A percentile compares a stretch with the other conserved stretches of the same genome.
Conservation (phyloP, 2,888 invertebrate genomes). For the Hipparchia sbordonii region DNA sequence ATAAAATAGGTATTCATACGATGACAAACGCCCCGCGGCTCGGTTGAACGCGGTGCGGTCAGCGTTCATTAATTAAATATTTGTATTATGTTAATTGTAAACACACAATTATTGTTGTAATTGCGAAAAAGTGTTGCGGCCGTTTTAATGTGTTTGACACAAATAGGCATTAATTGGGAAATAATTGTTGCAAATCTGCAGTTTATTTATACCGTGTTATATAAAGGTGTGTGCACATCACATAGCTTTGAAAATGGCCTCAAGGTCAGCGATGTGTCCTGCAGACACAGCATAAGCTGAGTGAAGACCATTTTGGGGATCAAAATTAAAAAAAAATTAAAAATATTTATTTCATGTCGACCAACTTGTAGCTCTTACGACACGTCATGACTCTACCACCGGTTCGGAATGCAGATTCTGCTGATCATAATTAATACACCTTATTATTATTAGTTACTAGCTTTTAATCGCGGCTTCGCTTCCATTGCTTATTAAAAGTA, state of each 20-base stretch:
- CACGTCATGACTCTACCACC: too few species aligned
- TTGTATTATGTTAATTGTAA: slow-evolving; percentile 36
- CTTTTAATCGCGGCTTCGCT: too few species aligned
- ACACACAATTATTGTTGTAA: slow-evolving; percentile 27
- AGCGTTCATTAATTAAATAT: slow-evolving; percentile 34
- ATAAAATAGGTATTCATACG: slow-evolving; percentile 16
- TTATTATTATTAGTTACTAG: too few species aligned
- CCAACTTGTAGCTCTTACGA: too few species aligned
- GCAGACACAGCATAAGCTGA: too few species aligned
- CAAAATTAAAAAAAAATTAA: too few species aligned
- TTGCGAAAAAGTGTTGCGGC: slow-evolving; percentile 21
- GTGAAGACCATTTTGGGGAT: too few species aligned
- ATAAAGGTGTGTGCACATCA: not conserved
- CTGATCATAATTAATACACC: too few species aligned
- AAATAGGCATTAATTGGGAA: slow-evolving; percentile 19
- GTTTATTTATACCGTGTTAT: not conserved
- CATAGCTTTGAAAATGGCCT: not conserved
- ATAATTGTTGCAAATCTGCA: slow-evolving; percentile 7
- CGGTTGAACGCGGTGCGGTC: slow-evolving; percentile 24
- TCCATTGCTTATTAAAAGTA: too few species aligned
- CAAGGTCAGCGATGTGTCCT: too few species aligned
- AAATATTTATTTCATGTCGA: too few species aligned
- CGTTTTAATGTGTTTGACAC: slow-evolving; percentile 17
- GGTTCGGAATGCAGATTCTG: too few species aligned
- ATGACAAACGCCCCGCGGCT: slow-evolving; percentile 25